Evolutionary conservation across 2,888 invertebrate genomes (phyloP).

Genomic region (Nebria salina): DNA sequence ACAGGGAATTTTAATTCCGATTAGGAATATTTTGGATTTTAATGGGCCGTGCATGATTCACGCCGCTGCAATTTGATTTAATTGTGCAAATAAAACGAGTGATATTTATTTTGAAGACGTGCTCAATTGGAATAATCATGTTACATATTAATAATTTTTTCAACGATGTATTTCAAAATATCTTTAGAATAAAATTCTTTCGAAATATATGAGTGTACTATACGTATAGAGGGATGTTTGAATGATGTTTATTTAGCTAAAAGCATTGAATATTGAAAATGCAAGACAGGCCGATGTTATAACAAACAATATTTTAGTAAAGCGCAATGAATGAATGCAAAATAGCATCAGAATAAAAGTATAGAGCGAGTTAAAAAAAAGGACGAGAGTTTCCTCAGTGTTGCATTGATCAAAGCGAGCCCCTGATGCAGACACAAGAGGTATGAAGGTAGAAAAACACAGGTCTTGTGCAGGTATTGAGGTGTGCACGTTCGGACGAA

Average conservation of each 20-base stretch:
- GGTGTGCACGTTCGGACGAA: slow-evolving; percentile 59
- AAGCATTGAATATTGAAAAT: slow-evolving; percentile 25
- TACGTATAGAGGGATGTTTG: too few species aligned
- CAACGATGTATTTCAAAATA: too few species aligned
- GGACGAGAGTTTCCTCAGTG: slow-evolving; percentile 7
- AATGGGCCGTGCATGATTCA: slow-evolving; percentile 39
- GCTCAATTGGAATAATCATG: background rate
- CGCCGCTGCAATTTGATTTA: slow-evolving; percentile 33
- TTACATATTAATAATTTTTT: background rate
- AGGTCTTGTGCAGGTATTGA: slow-evolving; percentile 60
- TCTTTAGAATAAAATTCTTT: too few species aligned
- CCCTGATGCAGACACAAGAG: slow-evolving; percentile 39
- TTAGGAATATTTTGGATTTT: slow-evolving; percentile 42
- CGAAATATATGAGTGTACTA: background rate
- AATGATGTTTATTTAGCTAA: slow-evolving; percentile 39
- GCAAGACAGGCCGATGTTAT: slow-evolving; percentile 3
- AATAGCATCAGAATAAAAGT: slow-evolving; percentile 29
- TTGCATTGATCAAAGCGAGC: slow-evolving; percentile 57
- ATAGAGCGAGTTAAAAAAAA: slow-evolving; percentile 23
- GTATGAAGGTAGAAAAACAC: slow-evolving; percentile 57
- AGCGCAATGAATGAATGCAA: slow-evolving; percentile 28
- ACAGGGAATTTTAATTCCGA: slow-evolving; percentile 28
- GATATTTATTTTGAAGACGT: slow-evolving; percentile 25
- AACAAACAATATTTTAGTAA: slow-evolving; percentile 32
- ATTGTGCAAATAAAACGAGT: slow-evolving; percentile 42